A percentile compares a stretch with the other conserved stretches of the same genome.
phyloP scores from a whole-genome alignment of 2,888 invertebrate species.

The Eumerus sabulonum region DNA sequence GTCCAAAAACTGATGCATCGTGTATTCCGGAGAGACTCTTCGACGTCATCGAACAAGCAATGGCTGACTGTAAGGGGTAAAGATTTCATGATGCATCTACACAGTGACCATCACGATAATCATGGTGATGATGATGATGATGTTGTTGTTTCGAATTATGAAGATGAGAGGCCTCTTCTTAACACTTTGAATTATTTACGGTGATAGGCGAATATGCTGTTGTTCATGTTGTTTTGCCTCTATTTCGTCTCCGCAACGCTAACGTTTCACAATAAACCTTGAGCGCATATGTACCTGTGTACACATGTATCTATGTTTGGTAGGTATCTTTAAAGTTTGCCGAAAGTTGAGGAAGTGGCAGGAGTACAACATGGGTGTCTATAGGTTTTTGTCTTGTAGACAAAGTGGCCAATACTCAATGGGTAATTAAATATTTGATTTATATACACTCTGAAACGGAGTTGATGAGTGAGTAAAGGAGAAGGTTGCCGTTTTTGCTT shows the following conservation, averaged over 20 bases:
- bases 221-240: constrained; percentile 1
- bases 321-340: constrained; percentile 57
- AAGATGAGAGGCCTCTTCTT: constrained; percentile 65
- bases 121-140: constrained; percentile 39
- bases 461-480: constrained; percentile 33
- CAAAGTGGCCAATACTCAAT: constrained; percentile 68
- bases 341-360: constrained; percentile 58
- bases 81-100: constrained; percentile 31
- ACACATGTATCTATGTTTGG: no score
- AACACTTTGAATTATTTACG: constrained; percentile 68
- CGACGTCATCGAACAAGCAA: constrained; percentile 32
- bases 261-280: constrained; percentile 22
- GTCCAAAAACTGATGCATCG: constrained; percentile 40
- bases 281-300: no score
- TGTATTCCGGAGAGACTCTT: constrained; percentile 54
- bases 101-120: constrained; percentile 15
- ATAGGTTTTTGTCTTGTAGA: constrained; percentile 61
- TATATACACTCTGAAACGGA: constrained; percentile 31
- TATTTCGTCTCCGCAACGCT: neutral
- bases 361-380: constrained; percentile 53
- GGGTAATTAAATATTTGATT: constrained; percentile 68
- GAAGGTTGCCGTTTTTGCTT: constrained; percentile 22
- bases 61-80: constrained; percentile 6
- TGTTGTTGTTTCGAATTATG: constrained; percentile 65
- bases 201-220: constrained; percentile 60